A percentile compares a stretch with the other conserved stretches of the same genome.
These are phyloP conservation scores for Liposcelis brunnea DNA, from an alignment of 2,888 invertebrate species.

Conservation along the genomic window DNA sequence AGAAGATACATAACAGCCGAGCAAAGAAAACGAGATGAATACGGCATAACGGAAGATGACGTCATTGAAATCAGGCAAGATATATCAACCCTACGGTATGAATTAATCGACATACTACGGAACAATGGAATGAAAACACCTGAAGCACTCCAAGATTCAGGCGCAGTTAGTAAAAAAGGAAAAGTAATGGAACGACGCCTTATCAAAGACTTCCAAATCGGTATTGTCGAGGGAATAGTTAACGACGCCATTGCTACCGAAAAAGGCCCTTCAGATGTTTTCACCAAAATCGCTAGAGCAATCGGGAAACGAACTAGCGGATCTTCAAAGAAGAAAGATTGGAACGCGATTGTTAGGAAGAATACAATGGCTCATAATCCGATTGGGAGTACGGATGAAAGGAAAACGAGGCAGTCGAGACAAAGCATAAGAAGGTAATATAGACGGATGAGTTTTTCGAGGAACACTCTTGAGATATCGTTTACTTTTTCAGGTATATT, in stretches of 20 bases:
- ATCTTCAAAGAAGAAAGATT: conserved; percentile 48
- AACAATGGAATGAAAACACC: conserved; percentile 81
- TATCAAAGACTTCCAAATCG: conserved; percentile 79
- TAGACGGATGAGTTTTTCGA: neutral
- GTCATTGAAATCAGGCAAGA: conserved; percentile 96
- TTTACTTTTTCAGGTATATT: conserved; percentile 31
- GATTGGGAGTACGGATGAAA: conserved; percentile 58
- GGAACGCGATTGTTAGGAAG: conserved; percentile 66
- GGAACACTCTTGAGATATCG: neutral
- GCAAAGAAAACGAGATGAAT: conserved; percentile 74
- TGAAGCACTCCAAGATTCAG: conserved; percentile 44
- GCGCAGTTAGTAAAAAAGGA: conserved; percentile 62
- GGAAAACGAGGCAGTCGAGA: conserved; percentile 41
- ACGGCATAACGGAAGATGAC: conserved; percentile 90
- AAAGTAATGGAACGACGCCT: conserved; percentile 73
- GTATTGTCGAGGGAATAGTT: conserved; percentile 66
- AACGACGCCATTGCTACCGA: conserved; percentile 48
- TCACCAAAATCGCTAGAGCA: conserved; percentile 65
- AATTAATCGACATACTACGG: conserved; percentile 76
- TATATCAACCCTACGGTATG: conserved; percentile 84
- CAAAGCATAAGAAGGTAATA: conserved; percentile 43
- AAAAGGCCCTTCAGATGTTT: conserved; percentile 58
- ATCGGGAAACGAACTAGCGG: conserved; percentile 43
- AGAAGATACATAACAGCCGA: conserved; percentile 81
- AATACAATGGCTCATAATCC: conserved; percentile 53